Evolutionary conservation across 2,113 vertebrate genomes (phyloP).

Genomic region (Lethenteron camtschaticum): DNA sequence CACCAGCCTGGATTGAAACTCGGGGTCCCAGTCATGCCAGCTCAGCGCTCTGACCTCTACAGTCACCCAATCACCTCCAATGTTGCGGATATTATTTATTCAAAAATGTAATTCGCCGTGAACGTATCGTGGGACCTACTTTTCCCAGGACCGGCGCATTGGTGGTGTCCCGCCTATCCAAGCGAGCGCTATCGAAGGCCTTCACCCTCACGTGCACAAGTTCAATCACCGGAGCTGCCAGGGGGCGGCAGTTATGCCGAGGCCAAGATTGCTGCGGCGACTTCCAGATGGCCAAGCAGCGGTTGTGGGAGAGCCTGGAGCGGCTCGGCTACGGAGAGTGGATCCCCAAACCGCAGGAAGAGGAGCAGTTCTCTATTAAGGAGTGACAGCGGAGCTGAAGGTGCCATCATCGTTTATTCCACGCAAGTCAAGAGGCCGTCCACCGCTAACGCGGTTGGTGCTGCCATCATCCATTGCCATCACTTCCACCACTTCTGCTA

Average conservation of each 20-base stretch:
- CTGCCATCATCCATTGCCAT: background rate
- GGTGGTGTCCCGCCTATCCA: slow-evolving; percentile 61
- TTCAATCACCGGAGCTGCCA: slow-evolving; percentile 30
- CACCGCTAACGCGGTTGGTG: background rate
- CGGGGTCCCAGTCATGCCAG: background rate
- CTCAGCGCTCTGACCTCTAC: no score
- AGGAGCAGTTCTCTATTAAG: slow-evolving; percentile 41
- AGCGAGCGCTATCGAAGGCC: slow-evolving; percentile 47
- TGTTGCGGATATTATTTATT: fast-evolving
- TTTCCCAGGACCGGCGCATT: slow-evolving; percentile 31
- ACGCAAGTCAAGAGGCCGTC: background rate
- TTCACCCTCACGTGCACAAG: slow-evolving; percentile 40
- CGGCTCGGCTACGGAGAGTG: slow-evolving; percentile 66
- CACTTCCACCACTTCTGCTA: background rate
- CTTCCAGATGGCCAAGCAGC: slow-evolving; percentile 46
- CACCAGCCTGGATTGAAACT: no score
- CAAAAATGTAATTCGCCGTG: fast-evolving
- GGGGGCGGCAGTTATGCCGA: slow-evolving; percentile 35
- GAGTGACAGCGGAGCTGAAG: no score
- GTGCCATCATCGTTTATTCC: background rate
- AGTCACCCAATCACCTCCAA: fast-evolving
- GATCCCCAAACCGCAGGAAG: slow-evolving; percentile 84
- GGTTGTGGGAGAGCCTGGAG: slow-evolving; percentile 39
- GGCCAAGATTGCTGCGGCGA: slow-evolving; percentile 44
- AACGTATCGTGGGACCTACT: background rate